Percentiles rank a stretch among this genome's conserved stretches.
These are phyloP conservation scores for Prenolepis imparis DNA, from an alignment of 2,888 invertebrate species.

Conservation along the genomic window DNA sequence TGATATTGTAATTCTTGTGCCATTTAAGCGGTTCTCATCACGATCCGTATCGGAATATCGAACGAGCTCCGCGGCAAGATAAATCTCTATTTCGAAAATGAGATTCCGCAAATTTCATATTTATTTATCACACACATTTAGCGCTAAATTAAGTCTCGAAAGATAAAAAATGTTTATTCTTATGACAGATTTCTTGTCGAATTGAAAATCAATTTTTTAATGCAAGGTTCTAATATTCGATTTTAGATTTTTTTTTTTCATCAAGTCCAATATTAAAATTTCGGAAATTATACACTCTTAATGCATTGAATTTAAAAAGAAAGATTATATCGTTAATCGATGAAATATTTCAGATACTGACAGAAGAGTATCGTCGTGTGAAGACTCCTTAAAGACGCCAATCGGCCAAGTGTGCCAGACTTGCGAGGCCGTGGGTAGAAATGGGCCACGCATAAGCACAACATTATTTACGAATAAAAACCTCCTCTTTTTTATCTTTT, in stretches of 20 bases:
- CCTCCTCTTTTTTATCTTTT: neutral
- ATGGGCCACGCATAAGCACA: conserved; percentile 38
- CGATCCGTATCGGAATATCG: conserved; percentile 22
- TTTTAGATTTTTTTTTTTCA: neutral
- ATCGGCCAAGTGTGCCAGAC: conserved; percentile 48
- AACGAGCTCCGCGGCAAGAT: neutral
- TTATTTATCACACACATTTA: no score
- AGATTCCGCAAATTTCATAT: neutral
- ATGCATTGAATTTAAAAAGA: neutral
- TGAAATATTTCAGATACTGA: neutral
- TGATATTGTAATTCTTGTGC: conserved; percentile 60
- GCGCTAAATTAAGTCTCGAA: neutral
- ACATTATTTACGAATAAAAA: conserved; percentile 29
- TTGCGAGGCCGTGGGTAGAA: conserved; percentile 46
- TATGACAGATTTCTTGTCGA: neutral
- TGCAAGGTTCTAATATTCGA: neutral
- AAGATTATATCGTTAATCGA: neutral
- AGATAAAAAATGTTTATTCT: neutral
- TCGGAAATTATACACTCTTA: neutral
- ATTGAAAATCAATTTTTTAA: neutral
- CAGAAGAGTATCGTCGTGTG: conserved; percentile 15
- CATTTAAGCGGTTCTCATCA: conserved; percentile 53
- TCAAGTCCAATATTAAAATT: neutral
- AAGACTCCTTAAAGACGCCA: conserved; percentile 37
- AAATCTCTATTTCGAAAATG: neutral